Evolutionary conservation across 2,888 invertebrate species (phyloP).

Genomic region (Euzophera pinguis): DNA sequence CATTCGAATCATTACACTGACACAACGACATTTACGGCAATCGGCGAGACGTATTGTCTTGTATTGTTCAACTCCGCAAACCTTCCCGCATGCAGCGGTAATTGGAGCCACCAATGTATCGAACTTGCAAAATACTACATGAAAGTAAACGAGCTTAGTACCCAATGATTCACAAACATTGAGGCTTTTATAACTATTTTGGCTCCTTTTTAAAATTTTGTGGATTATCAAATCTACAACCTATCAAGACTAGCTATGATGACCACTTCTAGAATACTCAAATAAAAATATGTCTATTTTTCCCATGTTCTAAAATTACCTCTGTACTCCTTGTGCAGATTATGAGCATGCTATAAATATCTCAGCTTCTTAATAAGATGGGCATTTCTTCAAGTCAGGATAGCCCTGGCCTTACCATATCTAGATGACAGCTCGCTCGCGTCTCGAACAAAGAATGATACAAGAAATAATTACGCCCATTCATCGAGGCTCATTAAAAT

Average conservation of each 20-base stretch:
- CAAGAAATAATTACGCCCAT: constrained; percentile 77
- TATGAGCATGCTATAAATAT: neutral
- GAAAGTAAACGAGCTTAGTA: too few species aligned
- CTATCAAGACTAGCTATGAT: too few species aligned
- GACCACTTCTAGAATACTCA: too few species aligned
- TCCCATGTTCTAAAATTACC: constrained; percentile 11
- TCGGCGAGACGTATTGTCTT: constrained; percentile 42
- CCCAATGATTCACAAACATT: too few species aligned
- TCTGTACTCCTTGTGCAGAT: neutral
- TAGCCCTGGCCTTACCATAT: constrained; percentile 15
- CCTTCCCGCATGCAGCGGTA: constrained; percentile 40
- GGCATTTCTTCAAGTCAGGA: neutral
- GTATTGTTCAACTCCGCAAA: constrained; percentile 31
- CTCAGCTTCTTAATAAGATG: constrained; percentile 1
- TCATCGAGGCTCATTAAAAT: constrained; percentile 73
- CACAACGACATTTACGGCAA: constrained; percentile 49
- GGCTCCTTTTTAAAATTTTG: too few species aligned
- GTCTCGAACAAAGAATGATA: constrained; percentile 66
- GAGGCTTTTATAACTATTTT: too few species aligned
- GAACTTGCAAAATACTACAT: too few species aligned
- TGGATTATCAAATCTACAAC: too few species aligned
- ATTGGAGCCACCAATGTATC: constrained; percentile 38
- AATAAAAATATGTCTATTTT: too few species aligned
- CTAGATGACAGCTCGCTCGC: constrained; percentile 53
- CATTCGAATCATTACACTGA: constrained; percentile 47